Evolutionary conservation across 2,113 vertebrate genomes (phyloP), one percentile per base, ranked within the genome.

Genomic region (Tachysurus fulvidraco): DNA sequence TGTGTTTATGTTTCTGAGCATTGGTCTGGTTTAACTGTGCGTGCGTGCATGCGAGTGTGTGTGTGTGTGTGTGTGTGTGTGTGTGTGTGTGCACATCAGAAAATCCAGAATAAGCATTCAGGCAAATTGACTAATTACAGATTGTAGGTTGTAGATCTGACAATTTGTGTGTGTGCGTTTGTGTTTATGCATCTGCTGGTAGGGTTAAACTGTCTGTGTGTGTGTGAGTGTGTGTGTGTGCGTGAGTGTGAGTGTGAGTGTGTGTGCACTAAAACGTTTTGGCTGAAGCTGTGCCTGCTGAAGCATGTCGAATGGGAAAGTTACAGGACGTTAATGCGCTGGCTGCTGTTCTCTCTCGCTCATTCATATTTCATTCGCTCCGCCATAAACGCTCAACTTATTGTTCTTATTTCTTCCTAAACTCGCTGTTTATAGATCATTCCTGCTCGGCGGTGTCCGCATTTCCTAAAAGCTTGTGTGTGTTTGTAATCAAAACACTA

Each of bases 391-490:
- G 30, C 83, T 76, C 10, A 16, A 23, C 71, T 86, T 88, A 87
- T 88, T 67, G 69, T 54, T 73, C 44, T 57, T 88, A 82, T 86
- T 79, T 89, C 84, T 19, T 67, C 52, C 65, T 25, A 30, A 90
- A 84, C 60, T 77, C 55, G 25, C 84, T 81, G 76, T 86, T 86
- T 88, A 57, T 88, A 44, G 82, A 69, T 71, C 62, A 77, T 50
- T 21, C 62, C 25, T 30, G n/a, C 86, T 84, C 87, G 30, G 81
- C 67, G 50, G 86, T 84, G 83, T 59, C 19, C 30, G 46, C 78
- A 36, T 71, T 83, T 62, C 76, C 84, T 89, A 88, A 89, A 89
- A 89, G 90, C 90, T 88, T 89, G 88, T 88, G 60, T 90, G 90
- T 85, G 88, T 82, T 84, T 77, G 77, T 81, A 85, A 89, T 84